Base-by-base conservation (phyloP, 2,113 vertebrate genomes). In the Podarcis cretensis region DNA sequence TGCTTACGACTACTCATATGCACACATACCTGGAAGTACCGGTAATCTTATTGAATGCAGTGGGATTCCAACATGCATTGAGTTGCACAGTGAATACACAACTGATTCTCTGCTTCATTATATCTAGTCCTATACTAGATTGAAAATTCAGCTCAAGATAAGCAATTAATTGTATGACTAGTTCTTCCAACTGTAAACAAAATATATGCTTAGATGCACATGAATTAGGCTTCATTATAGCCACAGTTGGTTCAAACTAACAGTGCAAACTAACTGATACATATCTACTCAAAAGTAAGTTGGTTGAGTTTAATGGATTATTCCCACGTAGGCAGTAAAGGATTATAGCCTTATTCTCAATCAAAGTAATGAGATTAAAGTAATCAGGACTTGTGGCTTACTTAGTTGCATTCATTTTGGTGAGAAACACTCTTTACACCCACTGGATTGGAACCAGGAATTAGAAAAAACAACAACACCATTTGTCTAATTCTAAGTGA, bases 31-130 rank as follows among this genome's bases (percentile, higher is more conserved):
- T 35, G 35, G 35, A 35, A 35, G 35, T n/a, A n/a, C n/a, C n/a
- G n/a, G n/a, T 35, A 35, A 35, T 35, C 35, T 35, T 35, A 35
- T 35, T 35, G 35, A 35, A 35, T 35, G 20, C 37, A 48, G 40
- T 43, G 57, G 32, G 18, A 65, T 2, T 32, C 20, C 84, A 88
- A 84, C 63, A 14, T 18, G 40, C 35, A 80, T 82, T 37, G 21
- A 40, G 75, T 75, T 82, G 86, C 65, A 69, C 32, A 89, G 35
- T 74, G 78, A 75, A 71, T 83, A 87, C 75, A 76, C 68, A 81
- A 25, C 37, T 91, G 54, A 57, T 91, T 90, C 86, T 40, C 25
- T 12, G 71, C 21, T 81, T 80, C 77, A 77, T 85, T 90, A 32
- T 10, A 85, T 0, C 0, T 94, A 89, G 85, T 88, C 87, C 91